Percentiles rank a stretch among this genome's conserved stretches.
Conservation (phyloP, 1,140 invertebrate genomes). For the Calliopsis andreniformis region DNA sequence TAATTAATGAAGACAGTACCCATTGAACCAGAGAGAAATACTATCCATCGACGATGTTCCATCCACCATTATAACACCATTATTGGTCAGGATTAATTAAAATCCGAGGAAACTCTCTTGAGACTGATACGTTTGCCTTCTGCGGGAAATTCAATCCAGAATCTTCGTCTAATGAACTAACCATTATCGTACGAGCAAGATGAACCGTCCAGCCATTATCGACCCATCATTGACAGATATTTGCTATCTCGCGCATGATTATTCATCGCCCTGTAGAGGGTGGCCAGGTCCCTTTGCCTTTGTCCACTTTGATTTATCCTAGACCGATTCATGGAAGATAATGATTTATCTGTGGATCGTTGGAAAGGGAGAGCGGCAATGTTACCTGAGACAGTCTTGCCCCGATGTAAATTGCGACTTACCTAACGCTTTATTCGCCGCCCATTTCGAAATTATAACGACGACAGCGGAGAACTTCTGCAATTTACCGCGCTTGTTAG, state of each 20-base stretch:
- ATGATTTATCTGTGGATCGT: neutral
- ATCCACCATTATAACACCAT: conserved; percentile 11
- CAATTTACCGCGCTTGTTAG: neutral
- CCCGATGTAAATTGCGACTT: neutral
- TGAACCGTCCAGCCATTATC: conserved; percentile 42
- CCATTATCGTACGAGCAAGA: conserved; percentile 48
- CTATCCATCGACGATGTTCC: neutral
- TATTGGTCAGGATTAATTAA: conserved; percentile 36
- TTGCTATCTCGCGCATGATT: conserved; percentile 51
- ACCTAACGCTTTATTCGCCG: no score
- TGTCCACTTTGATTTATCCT: conserved; percentile 51
- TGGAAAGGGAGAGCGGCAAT: neutral
- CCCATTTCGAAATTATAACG: neutral
- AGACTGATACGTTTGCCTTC: conserved; percentile 14
- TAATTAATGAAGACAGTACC: no score
- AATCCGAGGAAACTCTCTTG: conserved; percentile 34
- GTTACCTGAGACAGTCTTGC: neutral
- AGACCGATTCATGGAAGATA: conserved; percentile 36
- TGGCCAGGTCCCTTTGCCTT: conserved; percentile 21
- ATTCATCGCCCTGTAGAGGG: conserved; percentile 45
- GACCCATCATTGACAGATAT: conserved; percentile 44
- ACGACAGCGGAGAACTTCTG: neutral
- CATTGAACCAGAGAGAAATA: no score
- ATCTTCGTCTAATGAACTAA: conserved; percentile 53
- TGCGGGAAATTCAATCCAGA: conserved; percentile 30